Evolutionary conservation across 2,888 invertebrate species (phyloP), one percentile per base, ranked within the genome.

Genomic region (Metalampra italica): DNA sequence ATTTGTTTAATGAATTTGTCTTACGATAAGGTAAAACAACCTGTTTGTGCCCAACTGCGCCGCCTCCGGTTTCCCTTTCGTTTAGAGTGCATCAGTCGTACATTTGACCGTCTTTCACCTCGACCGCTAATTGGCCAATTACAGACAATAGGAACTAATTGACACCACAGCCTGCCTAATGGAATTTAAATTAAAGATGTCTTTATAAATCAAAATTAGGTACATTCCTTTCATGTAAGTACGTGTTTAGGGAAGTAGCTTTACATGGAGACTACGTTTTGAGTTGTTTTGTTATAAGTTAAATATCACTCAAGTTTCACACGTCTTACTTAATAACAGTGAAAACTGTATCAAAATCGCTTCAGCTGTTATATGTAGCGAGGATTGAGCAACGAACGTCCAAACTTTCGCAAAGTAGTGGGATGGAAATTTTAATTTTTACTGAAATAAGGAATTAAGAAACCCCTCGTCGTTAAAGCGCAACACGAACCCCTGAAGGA

Each of bases 61-160:
- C 39, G 39, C 38, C 12, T 38, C 38, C 38, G 38, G 38, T 13
- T 39, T 14, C 13, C 14, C 14, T 9, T 14, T 41, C 29, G 3
- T 29, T 41, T 4, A 29, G 11, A 11, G 29, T 7, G 11, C 9
- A 39, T 13, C 15, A 14, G 2, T n/a, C 22, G 29, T 7, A 8
- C 5, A 8, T 41, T 41, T 9, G 11, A n/a, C 41, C 36, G 50
- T 47, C 46, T 45, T 51, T 50, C 55, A 51, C 49, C 50, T 49
- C 47, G 55, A 53, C 54, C 51, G 54, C 58, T 62, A 62, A 61
- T 54, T 61, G 52, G 50, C 48, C 59, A 67, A 69, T 70, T 70
- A 67, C 55, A 46, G 43, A 46, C 59, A 67, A 68, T 64, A 52
- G 64, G 59, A 55, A 55, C 64, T 66, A 70, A 67, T 64, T 68